Conservation (phyloP, 2,113 vertebrate genomes). For the Mystacornis crossleyi region DNA sequence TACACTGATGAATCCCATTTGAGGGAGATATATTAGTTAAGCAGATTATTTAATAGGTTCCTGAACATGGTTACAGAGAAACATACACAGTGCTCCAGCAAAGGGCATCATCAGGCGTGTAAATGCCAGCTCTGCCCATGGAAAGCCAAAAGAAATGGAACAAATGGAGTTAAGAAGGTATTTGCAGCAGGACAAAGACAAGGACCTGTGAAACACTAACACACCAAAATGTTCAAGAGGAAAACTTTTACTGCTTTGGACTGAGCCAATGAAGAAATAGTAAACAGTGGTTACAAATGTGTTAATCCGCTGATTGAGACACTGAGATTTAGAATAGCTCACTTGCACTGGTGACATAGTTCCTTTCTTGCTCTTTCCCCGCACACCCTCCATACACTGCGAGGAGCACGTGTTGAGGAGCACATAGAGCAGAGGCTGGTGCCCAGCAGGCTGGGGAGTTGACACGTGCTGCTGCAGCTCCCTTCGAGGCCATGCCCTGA, state of each 20-base stretch:
- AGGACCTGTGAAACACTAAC: neutral
- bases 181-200: neutral
- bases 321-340: neutral
- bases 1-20: neutral
- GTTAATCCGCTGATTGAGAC: neutral
- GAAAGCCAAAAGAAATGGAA: neutral
- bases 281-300: neutral
- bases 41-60: neutral
- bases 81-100: neutral
- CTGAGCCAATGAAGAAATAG: neutral
- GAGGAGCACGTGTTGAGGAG: neutral
- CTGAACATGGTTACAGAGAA: neutral
- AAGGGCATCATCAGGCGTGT: neutral
- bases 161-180: neutral
- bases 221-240: neutral
- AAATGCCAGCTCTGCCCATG: neutral
- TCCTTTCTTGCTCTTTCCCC: neutral
- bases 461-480: neutral
- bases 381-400: rapidly evolving
- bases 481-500: neutral
- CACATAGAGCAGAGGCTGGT: neutral
- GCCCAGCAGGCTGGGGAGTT: neutral
- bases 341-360: neutral
- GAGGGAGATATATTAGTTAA: neutral
- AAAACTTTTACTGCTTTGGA: neutral